Evolutionary conservation across 2,797 vertebrate species (phyloP).

Genomic region (Silurus lanzhouensis): DNA sequence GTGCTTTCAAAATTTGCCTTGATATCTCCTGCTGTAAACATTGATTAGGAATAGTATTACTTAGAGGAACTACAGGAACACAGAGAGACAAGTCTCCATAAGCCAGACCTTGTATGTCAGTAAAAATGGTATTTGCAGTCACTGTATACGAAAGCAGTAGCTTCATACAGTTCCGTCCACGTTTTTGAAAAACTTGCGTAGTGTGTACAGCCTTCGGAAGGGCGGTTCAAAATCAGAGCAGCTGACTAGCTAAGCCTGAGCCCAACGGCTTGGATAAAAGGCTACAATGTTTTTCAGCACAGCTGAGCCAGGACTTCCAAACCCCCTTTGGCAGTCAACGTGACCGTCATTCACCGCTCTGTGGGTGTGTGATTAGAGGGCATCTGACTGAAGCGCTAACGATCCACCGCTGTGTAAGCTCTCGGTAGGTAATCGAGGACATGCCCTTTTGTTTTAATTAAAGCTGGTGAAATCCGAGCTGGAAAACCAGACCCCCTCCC

Average conservation of each 20-base stretch:
- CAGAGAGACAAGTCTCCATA: background rate
- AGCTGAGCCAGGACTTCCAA: background rate
- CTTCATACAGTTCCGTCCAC: background rate
- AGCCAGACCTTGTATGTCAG: background rate
- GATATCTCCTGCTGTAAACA: background rate
- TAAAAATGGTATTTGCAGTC: background rate
- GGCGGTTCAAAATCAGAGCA: background rate
- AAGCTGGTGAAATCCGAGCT: background rate
- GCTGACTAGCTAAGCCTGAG: background rate
- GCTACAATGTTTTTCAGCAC: background rate
- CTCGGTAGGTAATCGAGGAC: conserved; percentile 14
- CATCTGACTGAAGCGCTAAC: conserved; percentile 42
- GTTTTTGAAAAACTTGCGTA: background rate
- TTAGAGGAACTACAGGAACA: background rate
- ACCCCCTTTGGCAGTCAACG: background rate
- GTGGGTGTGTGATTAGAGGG: conserved; percentile 13
- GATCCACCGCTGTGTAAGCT: conserved; percentile 42
- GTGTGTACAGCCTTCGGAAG: background rate
- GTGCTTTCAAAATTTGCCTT: background rate
- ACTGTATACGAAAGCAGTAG: background rate
- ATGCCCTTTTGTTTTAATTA: conserved; percentile 37
- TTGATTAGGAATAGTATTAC: background rate
- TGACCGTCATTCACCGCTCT: conserved; percentile 11
- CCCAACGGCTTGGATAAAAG: background rate
- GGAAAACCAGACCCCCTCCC: background rate